phyloP scores from a whole-genome alignment of 2,797 vertebrate species.

The Pseudochirops cupreus region DNA sequence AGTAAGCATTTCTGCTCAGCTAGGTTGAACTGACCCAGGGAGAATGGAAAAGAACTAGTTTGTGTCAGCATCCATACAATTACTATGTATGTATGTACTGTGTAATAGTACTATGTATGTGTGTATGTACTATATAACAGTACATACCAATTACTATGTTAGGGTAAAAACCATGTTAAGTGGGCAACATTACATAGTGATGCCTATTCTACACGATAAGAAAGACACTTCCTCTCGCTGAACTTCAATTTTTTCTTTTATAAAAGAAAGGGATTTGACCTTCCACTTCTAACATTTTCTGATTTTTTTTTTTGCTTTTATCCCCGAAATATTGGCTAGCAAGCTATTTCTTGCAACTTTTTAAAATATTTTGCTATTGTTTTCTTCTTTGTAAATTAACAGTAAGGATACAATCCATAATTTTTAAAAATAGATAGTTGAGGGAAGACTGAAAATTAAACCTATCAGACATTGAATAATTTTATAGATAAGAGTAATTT shows the following conservation, averaged over 20 bases:
- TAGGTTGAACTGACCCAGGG: not conserved
- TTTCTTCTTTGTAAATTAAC: not conserved
- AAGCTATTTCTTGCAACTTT: not conserved
- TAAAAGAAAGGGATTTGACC: not conserved
- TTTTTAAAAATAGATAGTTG: not conserved
- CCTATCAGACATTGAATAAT: not conserved
- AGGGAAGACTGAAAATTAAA: not conserved
- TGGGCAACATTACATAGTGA: not conserved
- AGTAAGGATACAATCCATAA: not conserved
- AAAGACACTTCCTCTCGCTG: not conserved
- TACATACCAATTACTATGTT: not conserved
- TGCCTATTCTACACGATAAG: not conserved
- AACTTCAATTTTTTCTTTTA: not conserved
- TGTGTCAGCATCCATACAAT: not conserved
- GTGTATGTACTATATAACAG: too few relatives aligned
- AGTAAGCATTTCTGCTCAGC: not conserved
- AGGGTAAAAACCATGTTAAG: not conserved
- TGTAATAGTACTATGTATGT: too few relatives aligned
- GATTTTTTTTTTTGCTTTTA: not conserved
- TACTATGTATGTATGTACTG: too few relatives aligned
- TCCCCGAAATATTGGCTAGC: not conserved
- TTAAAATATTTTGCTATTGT: not conserved
- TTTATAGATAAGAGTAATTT: not conserved
- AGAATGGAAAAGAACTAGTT: not conserved
- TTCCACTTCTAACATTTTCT: not conserved